phyloP scores from a whole-genome alignment of 2,113 vertebrate species.

The Corydoras maculifer region DNA sequence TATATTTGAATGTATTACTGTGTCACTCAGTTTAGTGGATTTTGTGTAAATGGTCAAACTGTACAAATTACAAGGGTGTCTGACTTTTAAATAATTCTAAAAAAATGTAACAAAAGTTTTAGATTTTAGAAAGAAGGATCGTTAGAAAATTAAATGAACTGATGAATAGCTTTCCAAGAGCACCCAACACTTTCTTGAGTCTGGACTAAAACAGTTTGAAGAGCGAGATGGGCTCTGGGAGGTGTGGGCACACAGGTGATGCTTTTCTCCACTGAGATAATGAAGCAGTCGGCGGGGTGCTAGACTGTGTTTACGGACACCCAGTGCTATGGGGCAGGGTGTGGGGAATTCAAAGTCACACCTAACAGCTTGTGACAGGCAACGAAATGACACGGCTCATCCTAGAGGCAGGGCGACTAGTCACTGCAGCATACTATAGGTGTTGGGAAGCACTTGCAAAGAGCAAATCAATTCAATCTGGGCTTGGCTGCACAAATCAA shows the following conservation, averaged over 20 bases:
- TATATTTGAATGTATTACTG: too few relatives aligned
- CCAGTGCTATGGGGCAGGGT: constrained; percentile 44
- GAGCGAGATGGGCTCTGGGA: constrained; percentile 8
- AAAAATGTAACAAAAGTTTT: too few relatives aligned
- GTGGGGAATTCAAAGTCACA: constrained; percentile 50
- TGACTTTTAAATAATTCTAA: too few relatives aligned
- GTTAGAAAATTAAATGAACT: too few relatives aligned
- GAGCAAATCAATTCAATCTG: constrained; percentile 33
- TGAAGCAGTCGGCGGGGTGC: constrained; percentile 55
- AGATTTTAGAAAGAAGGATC: too few relatives aligned
- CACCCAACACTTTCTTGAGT: neutral
- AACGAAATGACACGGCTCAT: constrained; percentile 58
- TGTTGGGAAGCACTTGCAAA: constrained; percentile 24
- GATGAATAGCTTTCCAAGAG: too few relatives aligned
- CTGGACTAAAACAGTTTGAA: neutral
- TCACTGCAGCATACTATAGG: constrained; percentile 19
- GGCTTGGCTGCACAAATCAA: constrained; percentile 35
- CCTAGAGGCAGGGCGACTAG: constrained; percentile 16
- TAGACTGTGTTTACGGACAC: constrained; percentile 48
- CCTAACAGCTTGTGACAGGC: constrained; percentile 57
- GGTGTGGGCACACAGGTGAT: constrained; percentile 16
- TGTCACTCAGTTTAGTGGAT: too few relatives aligned
- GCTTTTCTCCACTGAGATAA: constrained; percentile 41
- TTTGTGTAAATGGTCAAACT: too few relatives aligned
- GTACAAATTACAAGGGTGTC: too few relatives aligned